phyloP scores from a whole-genome alignment of 2,888 invertebrate genomes.

The Octodonta nipae region DNA sequence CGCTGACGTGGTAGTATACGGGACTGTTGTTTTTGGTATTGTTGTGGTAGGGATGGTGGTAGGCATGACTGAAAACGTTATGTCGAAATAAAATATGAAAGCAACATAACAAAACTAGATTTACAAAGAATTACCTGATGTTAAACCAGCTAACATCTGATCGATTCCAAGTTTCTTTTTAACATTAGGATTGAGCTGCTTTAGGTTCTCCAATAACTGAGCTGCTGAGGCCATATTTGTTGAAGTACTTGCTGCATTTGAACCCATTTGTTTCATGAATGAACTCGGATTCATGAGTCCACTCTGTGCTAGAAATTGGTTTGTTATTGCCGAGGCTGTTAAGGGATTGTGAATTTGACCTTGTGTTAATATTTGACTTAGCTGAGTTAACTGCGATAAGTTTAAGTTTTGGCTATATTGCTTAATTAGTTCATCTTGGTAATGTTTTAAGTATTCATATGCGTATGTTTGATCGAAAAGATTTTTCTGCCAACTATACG shows the following conservation, averaged over 20 bases:
- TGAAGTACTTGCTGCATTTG: constrained; percentile 5
- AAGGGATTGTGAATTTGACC: constrained; percentile 17
- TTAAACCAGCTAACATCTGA: constrained; percentile 10
- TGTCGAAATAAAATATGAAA: too few relatives aligned
- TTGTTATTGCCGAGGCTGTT: constrained; percentile 17
- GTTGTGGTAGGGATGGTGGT: too few relatives aligned
- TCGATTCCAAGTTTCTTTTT: constrained; percentile 15
- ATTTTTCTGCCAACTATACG: constrained; percentile 24
- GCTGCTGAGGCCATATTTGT: constrained; percentile 2
- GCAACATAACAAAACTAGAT: too few relatives aligned
- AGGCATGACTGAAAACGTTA: neutral
- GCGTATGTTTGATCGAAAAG: constrained; percentile 23
- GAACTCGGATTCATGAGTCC: constrained; percentile 13
- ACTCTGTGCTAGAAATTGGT: constrained; percentile 16
- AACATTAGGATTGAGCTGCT: constrained; percentile 11
- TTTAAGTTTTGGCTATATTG: constrained; percentile 32
- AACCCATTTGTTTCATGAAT: constrained; percentile 13
- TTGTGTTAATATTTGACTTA: constrained; percentile 22
- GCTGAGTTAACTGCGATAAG: constrained; percentile 22
- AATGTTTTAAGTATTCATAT: constrained; percentile 32
- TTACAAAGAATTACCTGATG: too few relatives aligned
- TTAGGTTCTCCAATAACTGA: constrained; percentile 13
- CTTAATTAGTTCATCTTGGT: constrained; percentile 34
- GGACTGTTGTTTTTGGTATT: too few relatives aligned
- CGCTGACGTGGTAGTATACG: too few relatives aligned